phyloP scores from a whole-genome alignment of 2,797 vertebrate species.

The Aulostomus chinensis region DNA sequence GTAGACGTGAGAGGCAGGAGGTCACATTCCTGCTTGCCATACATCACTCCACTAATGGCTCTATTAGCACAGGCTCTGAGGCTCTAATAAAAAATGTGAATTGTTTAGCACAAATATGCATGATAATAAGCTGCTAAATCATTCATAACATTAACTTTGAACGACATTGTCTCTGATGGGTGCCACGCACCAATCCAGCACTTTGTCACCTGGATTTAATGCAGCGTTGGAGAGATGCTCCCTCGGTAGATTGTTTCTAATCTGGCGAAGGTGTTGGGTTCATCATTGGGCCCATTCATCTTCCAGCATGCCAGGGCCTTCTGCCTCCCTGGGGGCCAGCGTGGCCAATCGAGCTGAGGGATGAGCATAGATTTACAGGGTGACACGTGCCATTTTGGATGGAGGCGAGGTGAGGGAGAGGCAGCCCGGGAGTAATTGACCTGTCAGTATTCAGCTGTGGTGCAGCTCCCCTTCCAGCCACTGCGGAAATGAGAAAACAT shows the following conservation, averaged over 20 bases:
- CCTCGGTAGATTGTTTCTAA: conserved; percentile 74
- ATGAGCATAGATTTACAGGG: conserved; percentile 84
- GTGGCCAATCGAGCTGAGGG: conserved; percentile 75
- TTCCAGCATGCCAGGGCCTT: conserved; percentile 78
- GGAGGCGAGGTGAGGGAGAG: conserved; percentile 71
- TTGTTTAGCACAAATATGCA: conserved; percentile 83
- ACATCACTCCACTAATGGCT: conserved; percentile 80
- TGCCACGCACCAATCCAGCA: conserved; percentile 36
- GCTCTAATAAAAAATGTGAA: conserved; percentile 80
- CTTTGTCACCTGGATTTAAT: conserved; percentile 70
- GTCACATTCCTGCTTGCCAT: conserved; percentile 75
- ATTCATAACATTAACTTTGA: conserved; percentile 85
- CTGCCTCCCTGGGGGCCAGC: conserved; percentile 76
- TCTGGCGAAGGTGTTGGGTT: conserved; percentile 81
- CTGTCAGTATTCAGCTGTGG: conserved; percentile 87
- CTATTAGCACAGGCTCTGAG: conserved; percentile 76
- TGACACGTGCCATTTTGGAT: conserved; percentile 80
- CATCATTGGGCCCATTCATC: conserved; percentile 80
- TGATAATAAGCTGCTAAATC: conserved; percentile 81
- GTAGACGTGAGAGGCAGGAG: conserved; percentile 53
- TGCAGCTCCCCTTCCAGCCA: conserved; percentile 74
- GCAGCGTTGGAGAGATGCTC: conserved; percentile 71
- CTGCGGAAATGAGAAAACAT: conserved; percentile 87
- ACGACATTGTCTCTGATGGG: conserved; percentile 79
- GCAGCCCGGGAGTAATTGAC: conserved; percentile 87